Conservation (phyloP, 2,888 invertebrate genomes). For the Gandaritis pyraliata region DNA sequence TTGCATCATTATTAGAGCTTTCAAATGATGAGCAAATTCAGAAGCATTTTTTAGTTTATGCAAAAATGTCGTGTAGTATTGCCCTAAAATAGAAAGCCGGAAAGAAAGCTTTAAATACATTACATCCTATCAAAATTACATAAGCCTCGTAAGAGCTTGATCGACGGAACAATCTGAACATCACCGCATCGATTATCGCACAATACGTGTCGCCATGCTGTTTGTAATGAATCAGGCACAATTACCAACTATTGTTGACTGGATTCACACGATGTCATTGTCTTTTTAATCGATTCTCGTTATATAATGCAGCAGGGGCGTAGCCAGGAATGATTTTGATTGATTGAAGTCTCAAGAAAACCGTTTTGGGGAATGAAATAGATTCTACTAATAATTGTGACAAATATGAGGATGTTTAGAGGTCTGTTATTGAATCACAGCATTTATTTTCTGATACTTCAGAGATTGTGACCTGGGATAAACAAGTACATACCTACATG, state of each 20-base stretch:
- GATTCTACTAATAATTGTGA: no score
- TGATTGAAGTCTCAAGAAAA: background rate
- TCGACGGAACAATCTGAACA: constrained; percentile 36
- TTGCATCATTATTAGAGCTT: no score
- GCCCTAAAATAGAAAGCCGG: no score
- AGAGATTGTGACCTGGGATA: no score
- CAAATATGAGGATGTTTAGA: no score
- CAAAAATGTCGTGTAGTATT: no score
- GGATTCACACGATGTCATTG: constrained; percentile 55
- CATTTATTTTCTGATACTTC: no score
- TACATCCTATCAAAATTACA: constrained; percentile 19
- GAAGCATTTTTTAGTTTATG: no score
- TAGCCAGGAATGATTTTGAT: constrained; percentile 9
- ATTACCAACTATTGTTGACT: constrained; percentile 46
- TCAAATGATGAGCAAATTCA: no score
- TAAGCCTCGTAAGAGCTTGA: constrained; percentile 17
- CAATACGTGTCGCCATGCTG: constrained; percentile 46
- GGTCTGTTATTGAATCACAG: no score
- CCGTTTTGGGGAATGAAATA: background rate
- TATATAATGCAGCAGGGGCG: constrained; percentile 42
- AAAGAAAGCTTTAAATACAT: background rate
- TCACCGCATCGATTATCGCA: constrained; percentile 44
- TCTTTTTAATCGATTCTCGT: constrained; percentile 51
- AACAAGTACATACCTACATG: background rate
- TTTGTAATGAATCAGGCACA: constrained; percentile 39